A percentile compares a stretch with the other conserved stretches of the same genome.
These are phyloP conservation scores for Cyanoderma ruficeps DNA, from an alignment of 2,113 vertebrate species.

Conservation along the genomic window DNA sequence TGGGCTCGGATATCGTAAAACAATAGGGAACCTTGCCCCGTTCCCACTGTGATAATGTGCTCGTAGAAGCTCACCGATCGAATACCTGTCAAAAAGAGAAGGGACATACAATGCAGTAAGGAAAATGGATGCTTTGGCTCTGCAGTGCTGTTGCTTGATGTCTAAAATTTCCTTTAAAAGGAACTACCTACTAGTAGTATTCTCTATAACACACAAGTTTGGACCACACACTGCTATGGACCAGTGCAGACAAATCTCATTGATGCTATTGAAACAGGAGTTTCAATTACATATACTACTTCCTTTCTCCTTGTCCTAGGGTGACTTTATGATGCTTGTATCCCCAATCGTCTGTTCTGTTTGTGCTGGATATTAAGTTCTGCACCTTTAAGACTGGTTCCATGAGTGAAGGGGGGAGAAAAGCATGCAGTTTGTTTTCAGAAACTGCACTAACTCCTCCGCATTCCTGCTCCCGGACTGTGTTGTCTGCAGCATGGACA, in stretches of 20 bases:
- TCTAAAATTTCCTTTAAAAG: neutral
- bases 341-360: too few species aligned
- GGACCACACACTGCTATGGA: neutral
- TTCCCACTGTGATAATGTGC: constrained; percentile 97
- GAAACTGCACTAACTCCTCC: too few species aligned
- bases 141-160: neutral
- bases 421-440: too few species aligned
- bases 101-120: neutral
- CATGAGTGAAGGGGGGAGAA: too few species aligned
- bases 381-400: too few species aligned
- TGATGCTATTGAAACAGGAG: neutral
- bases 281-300: neutral
- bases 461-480: too few species aligned
- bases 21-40: constrained; percentile 92
- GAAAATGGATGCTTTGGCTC: neutral
- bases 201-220: neutral
- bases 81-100: constrained; percentile 79
- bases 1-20: constrained; percentile 97
- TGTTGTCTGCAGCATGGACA: neutral
- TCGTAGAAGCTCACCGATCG: constrained; percentile 98
- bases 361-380: too few species aligned
- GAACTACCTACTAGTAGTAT: neutral
- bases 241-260: neutral
- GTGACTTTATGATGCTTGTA: too few species aligned
- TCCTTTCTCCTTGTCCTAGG: neutral